Evolutionary conservation across 2,113 vertebrate species (phyloP), one percentile per base, ranked within the genome.

Genomic region (Alexandromys fortis): DNA sequence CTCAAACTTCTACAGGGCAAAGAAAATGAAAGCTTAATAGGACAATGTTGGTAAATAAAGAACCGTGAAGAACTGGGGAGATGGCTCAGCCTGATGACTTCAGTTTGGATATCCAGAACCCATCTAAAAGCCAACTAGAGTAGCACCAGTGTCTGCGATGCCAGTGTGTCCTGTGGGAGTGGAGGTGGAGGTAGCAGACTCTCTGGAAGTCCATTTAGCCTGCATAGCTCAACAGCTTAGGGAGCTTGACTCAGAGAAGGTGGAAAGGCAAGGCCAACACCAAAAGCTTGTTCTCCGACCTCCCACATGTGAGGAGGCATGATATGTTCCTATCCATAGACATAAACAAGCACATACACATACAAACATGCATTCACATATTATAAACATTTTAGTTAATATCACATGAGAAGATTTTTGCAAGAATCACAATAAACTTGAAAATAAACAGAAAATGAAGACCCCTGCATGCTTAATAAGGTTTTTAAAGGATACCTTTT

Each of bases 381-480:
- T 26, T 58, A 63, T 13, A 49, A 85, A 65, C 42, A 0, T 28
- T 45, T 33, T 35, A 68, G 35, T 49, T 35, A 68, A 70, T 42
- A n/a, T 86, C 19, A 38, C 30, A 49, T 49, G 28, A 86, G 49
- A 67, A 68, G 22, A 12, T 45, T 49, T 47, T 45, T 92, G 35
- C 17, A 89, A 79, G 72, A 92, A 77, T 79, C 82, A 73, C 63
- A 90, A 92, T 35, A 93, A 17, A 33, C 47, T 73, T 95, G 58
- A 87, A 90, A 95, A 14, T 21, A 21, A 52, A 17, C 2, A 92
- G 21, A 47, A 90, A 86, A 73, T 61, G 14, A 67, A 94, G 52
- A 0, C 28, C 28, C 16, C 42, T n/a, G 7, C 63, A 1, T 67
- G 33, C 45, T 91, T 67, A 49, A 12, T 35, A 38, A 55, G 68